A percentile compares a stretch with the other conserved stretches of the same genome.
These are phyloP conservation scores for Oreochromis niloticus DNA, from an alignment of 2,113 vertebrate genomes.

Conservation along the genomic window DNA sequence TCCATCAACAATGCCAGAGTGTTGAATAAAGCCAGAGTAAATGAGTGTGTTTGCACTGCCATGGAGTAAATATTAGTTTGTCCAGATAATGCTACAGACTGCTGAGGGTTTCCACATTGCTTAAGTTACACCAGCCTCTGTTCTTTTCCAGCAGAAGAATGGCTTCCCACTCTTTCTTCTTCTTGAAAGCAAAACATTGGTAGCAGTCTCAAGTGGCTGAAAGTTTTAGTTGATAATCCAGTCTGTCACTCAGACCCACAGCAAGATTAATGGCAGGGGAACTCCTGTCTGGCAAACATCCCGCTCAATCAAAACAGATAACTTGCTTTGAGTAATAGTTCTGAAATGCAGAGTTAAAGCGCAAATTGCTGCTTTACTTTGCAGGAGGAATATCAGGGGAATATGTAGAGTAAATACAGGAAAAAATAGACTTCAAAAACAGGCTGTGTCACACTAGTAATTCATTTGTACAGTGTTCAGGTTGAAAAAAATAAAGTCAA, in stretches of 20 bases:
- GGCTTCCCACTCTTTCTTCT: conserved; percentile 59
- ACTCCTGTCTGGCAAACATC: conserved; percentile 58
- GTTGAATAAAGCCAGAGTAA: conserved; percentile 55
- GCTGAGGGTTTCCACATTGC: conserved; percentile 57
- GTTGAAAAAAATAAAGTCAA: background rate
- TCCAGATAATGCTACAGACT: conserved; percentile 61
- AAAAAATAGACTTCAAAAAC: background rate
- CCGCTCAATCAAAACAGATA: conserved; percentile 51
- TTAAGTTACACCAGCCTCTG: conserved; percentile 59
- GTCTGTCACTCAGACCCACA: conserved; percentile 52
- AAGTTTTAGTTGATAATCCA: conserved; percentile 66
- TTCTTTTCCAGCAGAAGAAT: conserved; percentile 40
- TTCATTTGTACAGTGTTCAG: background rate
- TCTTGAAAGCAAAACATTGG: conserved; percentile 68
- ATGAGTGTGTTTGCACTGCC: conserved; percentile 56
- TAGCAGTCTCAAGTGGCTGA: conserved; percentile 70
- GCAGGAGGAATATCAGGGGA: background rate
- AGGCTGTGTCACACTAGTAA: background rate
- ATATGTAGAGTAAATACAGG: background rate
- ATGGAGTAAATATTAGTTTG: conserved; percentile 72
- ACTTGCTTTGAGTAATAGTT: conserved; percentile 8
- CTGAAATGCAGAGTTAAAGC: background rate
- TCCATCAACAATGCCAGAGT: conserved; percentile 65
- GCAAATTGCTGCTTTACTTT: background rate
- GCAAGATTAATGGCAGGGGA: conserved; percentile 66